These are phyloP conservation scores for Diplodus puntazzo DNA, from an alignment of 2,797 vertebrate species.

Conservation along the genomic window DNA sequence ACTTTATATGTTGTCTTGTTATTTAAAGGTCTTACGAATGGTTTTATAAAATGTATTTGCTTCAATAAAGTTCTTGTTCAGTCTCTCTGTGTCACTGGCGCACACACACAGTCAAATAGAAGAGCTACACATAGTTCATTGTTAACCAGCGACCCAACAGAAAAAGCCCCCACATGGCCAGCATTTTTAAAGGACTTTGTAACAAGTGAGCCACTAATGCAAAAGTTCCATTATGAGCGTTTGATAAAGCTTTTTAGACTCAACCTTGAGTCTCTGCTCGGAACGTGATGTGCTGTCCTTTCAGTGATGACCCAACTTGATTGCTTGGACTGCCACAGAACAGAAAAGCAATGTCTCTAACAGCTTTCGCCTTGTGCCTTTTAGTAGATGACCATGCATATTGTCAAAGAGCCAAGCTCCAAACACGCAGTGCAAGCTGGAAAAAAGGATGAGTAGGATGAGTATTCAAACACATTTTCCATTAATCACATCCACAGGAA, in stretches of 20 bases:
- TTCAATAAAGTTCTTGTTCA: slow-evolving; percentile 56
- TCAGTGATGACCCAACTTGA: neutral
- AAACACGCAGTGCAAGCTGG: neutral
- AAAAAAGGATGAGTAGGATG: neutral
- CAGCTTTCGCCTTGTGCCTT: slow-evolving; percentile 5
- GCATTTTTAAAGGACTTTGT: neutral
- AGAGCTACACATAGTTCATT: neutral
- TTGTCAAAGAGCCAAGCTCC: neutral
- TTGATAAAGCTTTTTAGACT: slow-evolving; percentile 11
- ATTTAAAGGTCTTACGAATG: neutral
- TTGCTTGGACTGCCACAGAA: neutral
- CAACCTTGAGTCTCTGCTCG: slow-evolving; percentile 29
- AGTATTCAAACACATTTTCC: slow-evolving; percentile 17
- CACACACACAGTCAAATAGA: neutral
- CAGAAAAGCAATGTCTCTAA: neutral
- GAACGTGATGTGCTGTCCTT: slow-evolving; percentile 23
- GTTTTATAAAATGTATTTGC: slow-evolving; percentile 23
- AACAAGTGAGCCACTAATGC: neutral
- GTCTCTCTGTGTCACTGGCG: slow-evolving; percentile 3
- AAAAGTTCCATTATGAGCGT: neutral
- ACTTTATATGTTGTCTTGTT: neutral
- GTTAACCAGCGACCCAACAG: neutral
- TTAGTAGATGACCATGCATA: neutral
- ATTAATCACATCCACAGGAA: slow-evolving; percentile 23
- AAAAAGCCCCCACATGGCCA: neutral